A percentile compares a stretch with the other conserved stretches of the same genome.
Conservation (phyloP, 2,113 vertebrate species). For the Chrysemys picta region DNA sequence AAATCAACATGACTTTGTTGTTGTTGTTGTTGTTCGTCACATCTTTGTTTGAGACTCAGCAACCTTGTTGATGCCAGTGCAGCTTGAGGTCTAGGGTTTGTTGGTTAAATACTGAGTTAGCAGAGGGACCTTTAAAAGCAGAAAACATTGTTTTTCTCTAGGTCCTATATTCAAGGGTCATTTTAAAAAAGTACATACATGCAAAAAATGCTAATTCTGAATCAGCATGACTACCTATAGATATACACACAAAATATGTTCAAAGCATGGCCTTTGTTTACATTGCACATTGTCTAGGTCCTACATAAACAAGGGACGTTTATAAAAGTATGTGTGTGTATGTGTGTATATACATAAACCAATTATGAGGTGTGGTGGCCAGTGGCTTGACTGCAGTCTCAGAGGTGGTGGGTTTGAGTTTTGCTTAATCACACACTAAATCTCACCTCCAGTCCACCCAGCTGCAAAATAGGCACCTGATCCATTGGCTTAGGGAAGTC, state of each 20-base stretch:
- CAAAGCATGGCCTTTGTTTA: not conserved
- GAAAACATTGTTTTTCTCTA: not conserved
- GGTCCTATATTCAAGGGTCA: not conserved
- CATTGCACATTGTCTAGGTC: rapidly evolving
- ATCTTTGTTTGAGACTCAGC: slow-evolving; percentile 68
- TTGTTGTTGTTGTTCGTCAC: slow-evolving; percentile 37
- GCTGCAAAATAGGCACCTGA: not conserved
- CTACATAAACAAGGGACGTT: not conserved
- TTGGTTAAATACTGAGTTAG: not conserved
- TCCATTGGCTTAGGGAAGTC: not conserved
- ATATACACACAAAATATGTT: rapidly evolving
- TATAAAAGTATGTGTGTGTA: rapidly evolving
- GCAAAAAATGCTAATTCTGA: not conserved
- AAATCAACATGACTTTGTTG: slow-evolving; percentile 72
- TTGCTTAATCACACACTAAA: not conserved
- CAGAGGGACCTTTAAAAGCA: not conserved
- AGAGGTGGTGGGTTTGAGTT: not conserved
- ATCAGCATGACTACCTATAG: not conserved
- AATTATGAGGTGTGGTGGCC: too few species aligned
- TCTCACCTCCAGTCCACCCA: not conserved
- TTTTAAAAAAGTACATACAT: not conserved
- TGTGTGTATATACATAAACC: too few species aligned
- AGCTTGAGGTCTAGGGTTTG: not conserved
- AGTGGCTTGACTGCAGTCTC: not conserved
- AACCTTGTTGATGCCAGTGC: slow-evolving; percentile 26